These are phyloP conservation scores for Iguana delicatissima DNA, from an alignment of 2,797 vertebrate genomes.

Conservation along the genomic window DNA sequence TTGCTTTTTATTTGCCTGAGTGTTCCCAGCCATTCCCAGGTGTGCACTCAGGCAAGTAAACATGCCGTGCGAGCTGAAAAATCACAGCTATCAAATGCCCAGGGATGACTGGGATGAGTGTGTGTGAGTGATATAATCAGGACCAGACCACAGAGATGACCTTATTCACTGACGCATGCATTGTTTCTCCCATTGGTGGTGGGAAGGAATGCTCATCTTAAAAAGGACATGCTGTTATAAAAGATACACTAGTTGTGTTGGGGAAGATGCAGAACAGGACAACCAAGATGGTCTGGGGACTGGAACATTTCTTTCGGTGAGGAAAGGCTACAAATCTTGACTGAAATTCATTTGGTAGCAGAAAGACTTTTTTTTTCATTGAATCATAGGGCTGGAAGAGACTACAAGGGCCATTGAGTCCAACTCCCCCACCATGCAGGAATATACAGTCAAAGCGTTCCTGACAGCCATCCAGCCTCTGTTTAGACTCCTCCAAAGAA, in stretches of 20 bases:
- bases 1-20: conserved; percentile 6
- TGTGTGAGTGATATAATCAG: neutral
- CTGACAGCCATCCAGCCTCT: too few relatives aligned
- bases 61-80: neutral
- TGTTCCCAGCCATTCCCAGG: conserved; percentile 1
- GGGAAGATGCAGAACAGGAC: neutral
- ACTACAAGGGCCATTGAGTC: too few relatives aligned
- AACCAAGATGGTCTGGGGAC: neutral
- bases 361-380: too few relatives aligned
- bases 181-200: neutral
- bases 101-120: neutral
- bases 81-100: conserved; percentile 8
- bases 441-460: too few relatives aligned
- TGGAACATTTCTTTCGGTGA: neutral
- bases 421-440: too few relatives aligned
- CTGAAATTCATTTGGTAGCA: neutral
- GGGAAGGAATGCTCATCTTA: neutral
- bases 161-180: neutral
- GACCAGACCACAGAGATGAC: neutral
- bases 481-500: too few relatives aligned
- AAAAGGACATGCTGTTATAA: neutral
- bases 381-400: too few relatives aligned
- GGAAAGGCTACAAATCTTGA: neutral
- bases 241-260: too few relatives aligned
- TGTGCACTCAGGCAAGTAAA: neutral